phyloP scores from a whole-genome alignment of 2,113 vertebrate genomes.

The Scytalopus superciliaris region DNA sequence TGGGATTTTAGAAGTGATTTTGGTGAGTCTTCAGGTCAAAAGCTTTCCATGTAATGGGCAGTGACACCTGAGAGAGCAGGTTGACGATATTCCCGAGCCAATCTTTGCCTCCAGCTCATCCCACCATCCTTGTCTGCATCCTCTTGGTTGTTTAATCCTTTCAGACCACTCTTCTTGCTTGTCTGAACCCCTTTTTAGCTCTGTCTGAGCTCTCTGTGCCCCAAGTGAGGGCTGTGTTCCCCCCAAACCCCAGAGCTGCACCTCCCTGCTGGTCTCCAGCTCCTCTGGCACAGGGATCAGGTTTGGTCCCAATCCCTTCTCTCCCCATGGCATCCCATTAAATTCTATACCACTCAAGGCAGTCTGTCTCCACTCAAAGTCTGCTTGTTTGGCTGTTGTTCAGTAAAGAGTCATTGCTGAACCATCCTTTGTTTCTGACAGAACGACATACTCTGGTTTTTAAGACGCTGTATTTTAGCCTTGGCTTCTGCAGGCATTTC shows the following conservation, averaged over 20 bases:
- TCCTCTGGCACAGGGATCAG: not conserved
- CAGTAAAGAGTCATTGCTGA: not conserved
- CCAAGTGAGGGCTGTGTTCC: not conserved
- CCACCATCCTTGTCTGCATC: not conserved
- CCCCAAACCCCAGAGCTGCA: not conserved
- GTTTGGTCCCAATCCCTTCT: not conserved
- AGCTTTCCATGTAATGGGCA: not conserved
- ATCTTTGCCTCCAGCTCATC: not conserved
- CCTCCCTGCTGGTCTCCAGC: not conserved
- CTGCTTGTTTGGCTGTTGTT: not conserved
- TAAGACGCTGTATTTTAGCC: not conserved
- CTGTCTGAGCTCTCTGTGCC: not conserved
- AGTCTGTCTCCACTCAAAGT: not conserved
- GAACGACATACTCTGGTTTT: not conserved
- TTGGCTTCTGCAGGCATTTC: not conserved
- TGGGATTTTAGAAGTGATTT: not conserved
- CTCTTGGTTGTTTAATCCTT: not conserved
- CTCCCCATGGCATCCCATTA: not conserved
- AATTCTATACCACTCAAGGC: not conserved
- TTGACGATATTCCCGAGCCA: not conserved
- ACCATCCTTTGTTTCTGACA: not conserved
- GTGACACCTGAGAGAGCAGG: not conserved
- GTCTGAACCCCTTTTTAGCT: not conserved
- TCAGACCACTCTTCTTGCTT: not conserved
- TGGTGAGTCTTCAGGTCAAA: not conserved